These are phyloP conservation scores for Gandaritis pyraliata DNA, from an alignment of 2,888 invertebrate species.

Conservation along the genomic window DNA sequence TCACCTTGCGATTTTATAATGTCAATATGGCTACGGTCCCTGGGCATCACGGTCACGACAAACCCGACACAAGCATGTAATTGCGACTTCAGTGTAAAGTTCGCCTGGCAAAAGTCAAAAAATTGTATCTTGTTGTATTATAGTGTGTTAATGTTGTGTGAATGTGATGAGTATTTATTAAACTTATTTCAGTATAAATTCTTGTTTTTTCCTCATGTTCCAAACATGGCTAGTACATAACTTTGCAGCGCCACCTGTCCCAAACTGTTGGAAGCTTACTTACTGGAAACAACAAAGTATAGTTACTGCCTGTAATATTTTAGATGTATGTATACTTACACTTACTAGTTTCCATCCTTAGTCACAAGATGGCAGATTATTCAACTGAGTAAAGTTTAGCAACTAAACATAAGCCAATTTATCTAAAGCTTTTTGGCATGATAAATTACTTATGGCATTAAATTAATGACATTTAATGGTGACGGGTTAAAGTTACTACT, in stretches of 20 bases:
- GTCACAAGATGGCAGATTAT: conserved; percentile 5
- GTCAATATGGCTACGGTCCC: no score
- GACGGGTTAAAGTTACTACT: no score
- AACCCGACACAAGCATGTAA: not conserved
- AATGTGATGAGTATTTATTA: conserved; percentile 76
- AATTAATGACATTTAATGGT: not conserved
- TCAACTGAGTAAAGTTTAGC: not conserved
- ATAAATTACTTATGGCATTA: not conserved
- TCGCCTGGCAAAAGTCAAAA: conserved; percentile 54
- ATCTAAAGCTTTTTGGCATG: not conserved
- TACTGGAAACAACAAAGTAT: not conserved
- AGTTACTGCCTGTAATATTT: not conserved
- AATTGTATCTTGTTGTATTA: conserved; percentile 76
- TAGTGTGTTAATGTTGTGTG: conserved; percentile 71
- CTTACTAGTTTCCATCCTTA: no score
- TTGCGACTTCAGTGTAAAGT: conserved; percentile 41
- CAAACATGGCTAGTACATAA: not conserved
- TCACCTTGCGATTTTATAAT: no score
- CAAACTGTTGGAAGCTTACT: not conserved
- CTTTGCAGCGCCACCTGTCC: not conserved
- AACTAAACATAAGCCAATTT: not conserved
- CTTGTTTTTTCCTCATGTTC: not conserved
- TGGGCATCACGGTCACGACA: not conserved
- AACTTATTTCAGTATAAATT: conserved; percentile 56
- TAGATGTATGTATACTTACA: no score